Base-by-base conservation (phyloP, 2,113 vertebrate species). In the Ptychochromis oligacanthus region DNA sequence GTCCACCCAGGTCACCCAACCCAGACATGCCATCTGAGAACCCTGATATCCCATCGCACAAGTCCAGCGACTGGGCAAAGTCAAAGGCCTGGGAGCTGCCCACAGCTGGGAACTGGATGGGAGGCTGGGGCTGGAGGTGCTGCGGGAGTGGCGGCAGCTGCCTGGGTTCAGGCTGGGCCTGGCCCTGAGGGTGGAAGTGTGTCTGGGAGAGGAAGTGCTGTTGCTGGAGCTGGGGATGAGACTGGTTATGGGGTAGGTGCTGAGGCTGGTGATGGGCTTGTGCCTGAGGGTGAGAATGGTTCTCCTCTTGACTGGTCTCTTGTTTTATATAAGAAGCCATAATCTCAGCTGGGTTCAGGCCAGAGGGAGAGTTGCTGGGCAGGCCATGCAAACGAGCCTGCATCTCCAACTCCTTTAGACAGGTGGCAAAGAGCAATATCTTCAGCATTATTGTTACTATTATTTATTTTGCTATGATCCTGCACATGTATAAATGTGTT, bases 361-460 rank as follows among this genome's bases (percentile, higher is more conserved):
- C 96, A 0, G 97, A 97, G 0, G 98, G 98, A 0, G 98, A 98
- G 92, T 82, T 90, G 90, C 91, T 96, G 75, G 97, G 96, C 43
- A 99, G 96, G 56, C 98, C 98, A 0, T 99, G 98, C 74, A 98
- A 85, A 0, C 94, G 96, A 0, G 98, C 98, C 94, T 99, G 98
- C 97, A 98, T 99, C 95, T 99, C 98, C 93, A 99, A 89, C 94
- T 99, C 98, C 98, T 99, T 94, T n/a, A 62, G 28, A 76, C 28
- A 77, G 43, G 34, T 20, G 55, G 6, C 2, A 46, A 24, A 62
- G 18, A 36, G 28, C 17, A 77, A 20, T 40, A 49, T 65, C 3
- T 7, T 88, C 67, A 85, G 43, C 26, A 78, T 40, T 28, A 24
- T 15, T 36, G 9, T 14, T 52, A 72, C 46, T 34, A 54, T 72